Conservation (phyloP, 2,113 vertebrate species). For the Pseudonaja textilis region DNA sequence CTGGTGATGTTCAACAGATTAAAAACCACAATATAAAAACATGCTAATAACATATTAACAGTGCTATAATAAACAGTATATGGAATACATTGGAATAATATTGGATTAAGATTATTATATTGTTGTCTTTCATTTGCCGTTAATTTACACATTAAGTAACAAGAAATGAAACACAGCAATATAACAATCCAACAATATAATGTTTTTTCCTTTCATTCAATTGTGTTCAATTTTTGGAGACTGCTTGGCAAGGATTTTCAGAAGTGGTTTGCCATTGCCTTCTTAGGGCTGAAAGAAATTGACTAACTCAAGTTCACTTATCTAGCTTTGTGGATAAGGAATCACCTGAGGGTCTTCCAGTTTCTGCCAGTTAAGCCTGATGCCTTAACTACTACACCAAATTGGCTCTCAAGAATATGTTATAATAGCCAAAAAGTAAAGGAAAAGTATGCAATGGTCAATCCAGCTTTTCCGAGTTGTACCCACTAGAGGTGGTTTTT, state of each 20-base stretch:
- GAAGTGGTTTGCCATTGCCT: neutral
- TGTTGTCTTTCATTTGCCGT: neutral
- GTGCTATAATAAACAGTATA: neutral
- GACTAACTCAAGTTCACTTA: neutral
- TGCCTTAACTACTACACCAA: neutral
- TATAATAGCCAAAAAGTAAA: neutral
- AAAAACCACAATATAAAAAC: neutral
- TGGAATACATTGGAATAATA: neutral
- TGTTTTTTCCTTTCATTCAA: neutral
- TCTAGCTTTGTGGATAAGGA: no score
- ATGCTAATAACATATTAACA: neutral
- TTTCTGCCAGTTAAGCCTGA: neutral
- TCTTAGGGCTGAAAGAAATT: neutral
- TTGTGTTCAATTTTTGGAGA: neutral
- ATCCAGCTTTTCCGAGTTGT: neutral
- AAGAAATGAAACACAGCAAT: neutral
- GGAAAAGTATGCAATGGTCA: neutral
- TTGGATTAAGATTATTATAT: neutral
- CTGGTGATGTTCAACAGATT: neutral
- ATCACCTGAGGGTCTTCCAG: neutral
- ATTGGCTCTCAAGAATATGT: neutral
- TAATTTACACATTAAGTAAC: neutral
- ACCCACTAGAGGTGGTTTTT: neutral
- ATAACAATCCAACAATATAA: neutral
- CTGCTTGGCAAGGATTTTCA: neutral